Conservation (phyloP, 1,140 invertebrate genomes). For the Steinernema feltiae region DNA sequence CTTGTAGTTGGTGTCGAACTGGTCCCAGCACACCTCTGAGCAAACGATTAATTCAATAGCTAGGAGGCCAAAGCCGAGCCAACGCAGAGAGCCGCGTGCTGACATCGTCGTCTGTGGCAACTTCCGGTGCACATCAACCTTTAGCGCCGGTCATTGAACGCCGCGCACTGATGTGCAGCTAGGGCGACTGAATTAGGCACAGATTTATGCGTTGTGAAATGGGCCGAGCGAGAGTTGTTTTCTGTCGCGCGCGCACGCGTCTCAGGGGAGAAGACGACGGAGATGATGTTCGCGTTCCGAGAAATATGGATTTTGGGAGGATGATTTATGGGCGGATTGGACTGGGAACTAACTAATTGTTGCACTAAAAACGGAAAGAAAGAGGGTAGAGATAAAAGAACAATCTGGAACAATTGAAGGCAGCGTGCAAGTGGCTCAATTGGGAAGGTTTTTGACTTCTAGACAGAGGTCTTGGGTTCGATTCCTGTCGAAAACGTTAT, state of each 20-base stretch:
- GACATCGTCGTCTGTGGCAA: background rate
- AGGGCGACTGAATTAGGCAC: background rate
- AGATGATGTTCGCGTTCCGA: background rate
- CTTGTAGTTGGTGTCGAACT: slow-evolving; percentile 47
- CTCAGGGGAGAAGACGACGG: background rate
- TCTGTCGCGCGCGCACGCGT: background rate
- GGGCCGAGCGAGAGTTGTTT: background rate
- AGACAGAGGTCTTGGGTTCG: too few relatives aligned
- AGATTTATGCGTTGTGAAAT: too few relatives aligned
- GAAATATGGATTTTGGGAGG: background rate
- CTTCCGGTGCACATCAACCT: background rate
- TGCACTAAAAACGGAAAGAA: background rate
- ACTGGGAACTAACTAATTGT: background rate
- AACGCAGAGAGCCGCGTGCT: slow-evolving; percentile 32
- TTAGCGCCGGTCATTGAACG: slow-evolving; percentile 1
- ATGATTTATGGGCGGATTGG: background rate
- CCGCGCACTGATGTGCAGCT: background rate
- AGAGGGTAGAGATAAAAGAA: too few relatives aligned
- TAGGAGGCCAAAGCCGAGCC: background rate
- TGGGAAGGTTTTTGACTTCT: too few relatives aligned
- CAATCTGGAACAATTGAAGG: too few relatives aligned
- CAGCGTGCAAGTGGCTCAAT: background rate
- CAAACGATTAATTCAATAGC: slow-evolving; percentile 26
- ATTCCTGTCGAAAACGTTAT: too few relatives aligned
- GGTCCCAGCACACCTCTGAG: slow-evolving; percentile 54